Percentiles rank a stretch among this genome's conserved stretches.
phyloP scores from a whole-genome alignment of 2,888 invertebrate genomes.

The Hemaris fuciformis region DNA sequence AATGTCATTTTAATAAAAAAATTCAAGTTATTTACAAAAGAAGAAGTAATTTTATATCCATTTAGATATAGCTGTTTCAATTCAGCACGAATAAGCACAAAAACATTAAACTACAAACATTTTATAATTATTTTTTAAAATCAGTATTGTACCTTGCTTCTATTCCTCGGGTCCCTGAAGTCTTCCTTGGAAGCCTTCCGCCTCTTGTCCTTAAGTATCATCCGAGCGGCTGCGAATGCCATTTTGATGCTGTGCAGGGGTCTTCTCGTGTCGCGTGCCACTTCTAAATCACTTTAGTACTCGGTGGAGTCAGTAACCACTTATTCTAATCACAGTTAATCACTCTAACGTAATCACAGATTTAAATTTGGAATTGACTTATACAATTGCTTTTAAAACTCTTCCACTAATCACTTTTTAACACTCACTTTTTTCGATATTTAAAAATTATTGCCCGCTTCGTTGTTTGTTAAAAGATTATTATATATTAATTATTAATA shows the following conservation, averaged over 20 bases:
- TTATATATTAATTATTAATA: conserved; percentile 19
- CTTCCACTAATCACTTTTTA: not conserved
- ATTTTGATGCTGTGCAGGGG: conserved; percentile 68
- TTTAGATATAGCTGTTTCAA: too few relatives aligned
- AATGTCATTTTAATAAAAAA: not conserved
- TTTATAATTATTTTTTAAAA: not conserved
- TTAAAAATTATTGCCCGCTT: conserved; percentile 49
- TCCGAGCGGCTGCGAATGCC: conserved; percentile 92
- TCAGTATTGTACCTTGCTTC: conserved; percentile 87
- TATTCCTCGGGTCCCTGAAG: conserved; percentile 86
- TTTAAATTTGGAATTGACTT: conserved; percentile 53
- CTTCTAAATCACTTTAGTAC: too few relatives aligned
- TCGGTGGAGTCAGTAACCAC: too few relatives aligned
- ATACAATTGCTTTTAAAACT: conserved; percentile 45
- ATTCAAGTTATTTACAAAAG: not conserved
- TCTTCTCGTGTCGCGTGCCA: conserved; percentile 36
- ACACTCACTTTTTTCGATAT: not conserved
- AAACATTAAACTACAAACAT: not conserved
- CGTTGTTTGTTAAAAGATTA: conserved; percentile 35
- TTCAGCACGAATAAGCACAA: too few relatives aligned
- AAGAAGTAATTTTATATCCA: too few relatives aligned
- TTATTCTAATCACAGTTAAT: conserved; percentile 21
- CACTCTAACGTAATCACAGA: conserved; percentile 57
- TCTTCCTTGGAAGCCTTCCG: conserved; percentile 91
- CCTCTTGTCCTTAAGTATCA: conserved; percentile 91